phyloP scores from a whole-genome alignment of 2,888 invertebrate genomes.

The Chrysolina americana region DNA sequence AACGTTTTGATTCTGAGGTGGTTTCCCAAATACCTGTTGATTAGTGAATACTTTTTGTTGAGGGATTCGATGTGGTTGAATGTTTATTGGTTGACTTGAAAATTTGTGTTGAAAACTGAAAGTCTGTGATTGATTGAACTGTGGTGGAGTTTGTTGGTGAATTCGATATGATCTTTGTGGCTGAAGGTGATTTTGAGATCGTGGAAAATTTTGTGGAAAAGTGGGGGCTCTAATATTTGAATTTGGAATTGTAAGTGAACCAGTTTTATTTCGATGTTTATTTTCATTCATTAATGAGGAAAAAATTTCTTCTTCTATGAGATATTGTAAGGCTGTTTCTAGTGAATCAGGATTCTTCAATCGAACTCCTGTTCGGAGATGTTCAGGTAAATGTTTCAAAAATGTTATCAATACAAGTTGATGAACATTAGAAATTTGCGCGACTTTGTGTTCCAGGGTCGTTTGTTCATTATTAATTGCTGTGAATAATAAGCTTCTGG shows the following conservation, averaged over 20 bases:
- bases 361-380: too few relatives aligned
- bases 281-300: not conserved
- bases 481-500: not conserved
- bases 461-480: too few relatives aligned
- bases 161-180: not conserved
- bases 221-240: not conserved
- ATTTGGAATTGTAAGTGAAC: not conserved
- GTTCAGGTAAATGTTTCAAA: not conserved
- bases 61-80: not conserved
- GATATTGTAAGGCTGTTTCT: not conserved
- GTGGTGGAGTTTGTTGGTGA: not conserved
- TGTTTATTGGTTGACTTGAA: conserved; percentile 6
- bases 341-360: conserved; percentile 7
- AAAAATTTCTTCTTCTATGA: not conserved
- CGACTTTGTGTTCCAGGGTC: not conserved
- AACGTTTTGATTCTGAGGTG: conserved; percentile 1
- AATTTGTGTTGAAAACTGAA: not conserved
- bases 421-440: not conserved
- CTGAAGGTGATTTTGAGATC: not conserved
- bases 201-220: not conserved
- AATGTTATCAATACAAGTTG: not conserved
- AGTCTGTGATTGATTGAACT: not conserved
- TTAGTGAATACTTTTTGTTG: conserved; percentile 15
- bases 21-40: not conserved
- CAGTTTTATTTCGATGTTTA: not conserved